These are phyloP conservation scores for Coranthus polyacanthus DNA, from an alignment of 2,797 vertebrate species.

Conservation along the genomic window DNA sequence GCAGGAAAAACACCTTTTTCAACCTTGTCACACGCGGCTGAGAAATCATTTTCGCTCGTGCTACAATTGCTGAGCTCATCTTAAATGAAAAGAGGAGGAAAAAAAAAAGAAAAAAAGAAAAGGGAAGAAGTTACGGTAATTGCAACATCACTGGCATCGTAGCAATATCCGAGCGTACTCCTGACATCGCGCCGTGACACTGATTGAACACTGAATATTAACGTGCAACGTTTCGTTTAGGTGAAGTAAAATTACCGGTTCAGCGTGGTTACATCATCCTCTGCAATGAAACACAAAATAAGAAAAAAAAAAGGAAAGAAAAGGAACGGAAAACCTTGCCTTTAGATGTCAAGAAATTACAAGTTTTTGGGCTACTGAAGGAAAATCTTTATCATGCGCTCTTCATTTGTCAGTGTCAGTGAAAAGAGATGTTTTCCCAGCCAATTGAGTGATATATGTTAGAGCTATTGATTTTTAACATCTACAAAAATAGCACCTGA, in stretches of 20 bases:
- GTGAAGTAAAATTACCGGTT: no score
- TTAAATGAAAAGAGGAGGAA: conserved; percentile 2
- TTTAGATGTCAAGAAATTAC: conserved; percentile 17
- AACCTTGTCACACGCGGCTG: not conserved
- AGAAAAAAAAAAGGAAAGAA: not conserved
- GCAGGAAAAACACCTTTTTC: not conserved
- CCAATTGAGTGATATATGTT: conserved; percentile 72
- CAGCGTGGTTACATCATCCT: no score
- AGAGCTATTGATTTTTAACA: conserved; percentile 73
- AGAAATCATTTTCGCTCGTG: conserved; percentile 5
- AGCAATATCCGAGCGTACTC: not conserved
- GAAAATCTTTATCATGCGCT: conserved; percentile 67
- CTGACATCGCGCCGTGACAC: no score
- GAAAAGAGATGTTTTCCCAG: conserved; percentile 73
- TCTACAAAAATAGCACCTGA: conserved; percentile 55
- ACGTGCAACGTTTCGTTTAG: no score
- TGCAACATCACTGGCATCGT: conserved; percentile 16
- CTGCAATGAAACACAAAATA: not conserved
- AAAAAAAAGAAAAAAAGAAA: no score
- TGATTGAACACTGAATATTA: not conserved
- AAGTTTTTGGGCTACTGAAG: conserved; percentile 46
- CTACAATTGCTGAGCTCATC: conserved; percentile 15
- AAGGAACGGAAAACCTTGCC: conserved; percentile 2
- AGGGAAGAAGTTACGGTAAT: no score
- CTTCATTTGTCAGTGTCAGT: conserved; percentile 80